Base-by-base conservation (phyloP, 1,140 invertebrate species). In the Drosophila sp. region DNA sequence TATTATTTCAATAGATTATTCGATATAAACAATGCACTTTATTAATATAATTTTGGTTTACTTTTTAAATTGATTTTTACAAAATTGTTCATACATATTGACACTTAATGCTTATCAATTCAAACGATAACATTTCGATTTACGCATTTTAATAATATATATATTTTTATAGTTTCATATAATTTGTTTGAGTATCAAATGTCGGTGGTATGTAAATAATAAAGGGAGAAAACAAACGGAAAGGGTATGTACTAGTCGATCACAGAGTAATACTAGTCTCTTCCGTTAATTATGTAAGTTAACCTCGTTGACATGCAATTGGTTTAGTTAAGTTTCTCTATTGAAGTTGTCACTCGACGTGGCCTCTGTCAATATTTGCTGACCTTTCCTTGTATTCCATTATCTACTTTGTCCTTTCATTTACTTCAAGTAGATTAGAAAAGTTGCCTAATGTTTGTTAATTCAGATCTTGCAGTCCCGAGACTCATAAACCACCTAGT, bases 231-330 rank as follows among this genome's bases (percentile, higher is more conserved):
- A 21, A 2, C 4, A 21, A 1, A 21, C 21, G 21, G 13, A 45
- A 7, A 16, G 41, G 41, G 51, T 57, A 38, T 38, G 0, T 7
- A 7, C 34, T 5, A 29, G 4, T 6, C 3, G 2, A 0, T 8
- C 8, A 25, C 18, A 1, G 4, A 2, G 1, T 11, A 29, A 21
- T 16, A 40, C 25, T 32, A 21, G 29, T n/a, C 45, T 46, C 8
- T 13, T 11, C 7, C 67, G 32, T 71, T 71, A 71, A 64, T 71
- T 71, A 71, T 27, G 34, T 29, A 70, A 70, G 58, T 71, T 64
- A 71, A 14, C 53, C 21, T 38, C 18, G 8, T 14, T 27, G 43
- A 25, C 16, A 27, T 48, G 41, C 41, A 58, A 66, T 64, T 56
- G 34, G 29, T 53, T 64, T 45, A 41, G 41, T 63, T 38, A 46